phyloP scores from a whole-genome alignment of 2,113 vertebrate genomes.

The Gorsachius goisagi region DNA sequence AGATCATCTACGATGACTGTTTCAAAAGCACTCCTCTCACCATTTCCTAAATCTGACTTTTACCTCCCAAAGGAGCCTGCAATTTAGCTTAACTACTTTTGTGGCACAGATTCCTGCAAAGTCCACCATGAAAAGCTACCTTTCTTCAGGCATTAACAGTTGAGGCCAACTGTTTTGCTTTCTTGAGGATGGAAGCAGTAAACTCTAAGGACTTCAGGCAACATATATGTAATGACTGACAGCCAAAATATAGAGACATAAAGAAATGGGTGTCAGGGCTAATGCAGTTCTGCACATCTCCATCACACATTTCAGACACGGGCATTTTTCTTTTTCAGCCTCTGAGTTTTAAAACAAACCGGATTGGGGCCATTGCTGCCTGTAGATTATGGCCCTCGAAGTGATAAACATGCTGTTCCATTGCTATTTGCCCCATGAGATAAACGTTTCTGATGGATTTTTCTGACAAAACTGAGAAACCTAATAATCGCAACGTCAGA shows the following conservation, averaged over 20 bases:
- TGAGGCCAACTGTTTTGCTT: constrained; percentile 16
- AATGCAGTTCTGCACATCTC: constrained; percentile 57
- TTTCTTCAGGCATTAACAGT: not conserved
- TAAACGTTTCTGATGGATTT: constrained; percentile 79
- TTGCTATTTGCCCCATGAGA: constrained; percentile 78
- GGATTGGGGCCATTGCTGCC: constrained; percentile 62
- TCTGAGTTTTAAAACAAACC: constrained; percentile 65
- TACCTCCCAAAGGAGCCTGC: not conserved
- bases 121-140: not conserved
- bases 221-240: constrained; percentile 59
- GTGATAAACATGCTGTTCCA: constrained; percentile 78
- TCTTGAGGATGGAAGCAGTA: constrained; percentile 2
- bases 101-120: not conserved
- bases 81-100: not conserved
- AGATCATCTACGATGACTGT: not conserved
- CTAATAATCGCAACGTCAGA: constrained; percentile 77
- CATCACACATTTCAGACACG: constrained; percentile 37
- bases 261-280: constrained; percentile 40
- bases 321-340: constrained; percentile 58
- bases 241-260: constrained; percentile 63
- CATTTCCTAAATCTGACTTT: not conserved
- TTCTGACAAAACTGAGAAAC: constrained; percentile 78
- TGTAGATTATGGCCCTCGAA: constrained; percentile 70
- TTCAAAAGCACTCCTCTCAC: not conserved
- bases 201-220: constrained; percentile 46